A percentile compares a stretch with the other conserved stretches of the same genome.
Evolutionary conservation across 1,140 invertebrate species (phyloP).

Genomic region (Paramacrobiotus metropolitanus): DNA sequence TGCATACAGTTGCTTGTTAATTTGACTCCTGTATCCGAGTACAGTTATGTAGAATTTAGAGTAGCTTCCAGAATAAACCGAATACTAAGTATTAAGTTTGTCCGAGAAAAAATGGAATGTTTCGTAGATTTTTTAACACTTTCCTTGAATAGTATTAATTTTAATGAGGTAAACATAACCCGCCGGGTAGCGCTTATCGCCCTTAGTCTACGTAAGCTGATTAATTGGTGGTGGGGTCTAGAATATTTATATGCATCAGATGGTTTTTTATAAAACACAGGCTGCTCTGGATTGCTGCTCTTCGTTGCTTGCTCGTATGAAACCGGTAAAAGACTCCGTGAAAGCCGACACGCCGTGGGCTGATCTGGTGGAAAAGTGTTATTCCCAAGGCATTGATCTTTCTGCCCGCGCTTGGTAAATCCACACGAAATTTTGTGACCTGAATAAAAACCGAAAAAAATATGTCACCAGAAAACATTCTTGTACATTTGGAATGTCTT

Average conservation of each 20-base stretch:
- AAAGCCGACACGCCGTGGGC: constrained; percentile 38
- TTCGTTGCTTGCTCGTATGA: constrained; percentile 33
- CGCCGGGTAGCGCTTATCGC: not conserved
- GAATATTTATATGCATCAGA: not conserved
- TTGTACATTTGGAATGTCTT: not conserved
- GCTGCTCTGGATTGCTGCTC: constrained; percentile 43
- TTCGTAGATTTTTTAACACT: too few species aligned
- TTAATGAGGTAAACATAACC: not conserved
- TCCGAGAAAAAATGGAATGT: too few species aligned
- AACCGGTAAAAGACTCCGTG: constrained; percentile 34
- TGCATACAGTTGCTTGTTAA: not conserved
- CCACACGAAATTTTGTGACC: not conserved
- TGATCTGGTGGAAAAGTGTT: constrained; percentile 34
- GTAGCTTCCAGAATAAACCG: not conserved
- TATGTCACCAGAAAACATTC: too few species aligned
- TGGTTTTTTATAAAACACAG: constrained; percentile 19
- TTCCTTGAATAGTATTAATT: too few species aligned
- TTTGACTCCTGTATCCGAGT: not conserved
- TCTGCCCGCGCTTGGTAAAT: constrained; percentile 36
- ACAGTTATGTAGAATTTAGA: not conserved
- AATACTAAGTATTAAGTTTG: too few species aligned
- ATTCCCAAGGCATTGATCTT: constrained; percentile 33
- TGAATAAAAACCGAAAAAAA: not conserved
- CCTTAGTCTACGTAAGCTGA: not conserved
- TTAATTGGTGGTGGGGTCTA: not conserved